A percentile compares a stretch with the other conserved stretches of the same genome.
phyloP scores from a whole-genome alignment of 2,113 vertebrate genomes.

The Psophia crepitans region DNA sequence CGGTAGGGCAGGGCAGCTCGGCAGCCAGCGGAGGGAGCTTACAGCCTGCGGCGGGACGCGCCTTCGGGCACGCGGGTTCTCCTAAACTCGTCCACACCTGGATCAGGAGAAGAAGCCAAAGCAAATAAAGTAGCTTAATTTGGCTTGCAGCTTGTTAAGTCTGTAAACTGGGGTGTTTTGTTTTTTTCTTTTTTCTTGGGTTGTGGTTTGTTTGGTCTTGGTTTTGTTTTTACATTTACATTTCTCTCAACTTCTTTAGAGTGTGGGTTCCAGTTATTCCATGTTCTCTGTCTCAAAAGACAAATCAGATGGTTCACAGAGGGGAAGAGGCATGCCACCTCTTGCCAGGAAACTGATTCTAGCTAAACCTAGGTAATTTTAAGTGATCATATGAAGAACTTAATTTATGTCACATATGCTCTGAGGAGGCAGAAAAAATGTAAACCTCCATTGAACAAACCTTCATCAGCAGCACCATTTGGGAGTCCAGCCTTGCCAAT shows the following conservation, averaged over 20 bases:
- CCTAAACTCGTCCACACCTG: too few species aligned
- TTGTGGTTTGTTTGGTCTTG: background rate
- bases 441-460: background rate
- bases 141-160: background rate
- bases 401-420: background rate
- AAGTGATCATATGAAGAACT: background rate
- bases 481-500: background rate
- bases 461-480: background rate
- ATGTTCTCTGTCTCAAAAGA: background rate
- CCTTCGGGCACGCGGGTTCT: background rate
- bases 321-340: background rate
- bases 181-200: background rate
- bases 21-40: rapidly evolving
- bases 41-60: rapidly evolving
- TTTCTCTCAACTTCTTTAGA: background rate
- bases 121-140: background rate
- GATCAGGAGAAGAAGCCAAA: background rate
- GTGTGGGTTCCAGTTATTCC: background rate
- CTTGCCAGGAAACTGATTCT: background rate
- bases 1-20: rapidly evolving
- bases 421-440: background rate
- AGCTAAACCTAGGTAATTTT: background rate
- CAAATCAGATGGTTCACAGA: background rate
- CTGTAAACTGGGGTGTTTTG: background rate
- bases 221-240: too few species aligned